Base-by-base conservation (phyloP, 2,888 invertebrate species). In the Lasioglossum calceatum region DNA sequence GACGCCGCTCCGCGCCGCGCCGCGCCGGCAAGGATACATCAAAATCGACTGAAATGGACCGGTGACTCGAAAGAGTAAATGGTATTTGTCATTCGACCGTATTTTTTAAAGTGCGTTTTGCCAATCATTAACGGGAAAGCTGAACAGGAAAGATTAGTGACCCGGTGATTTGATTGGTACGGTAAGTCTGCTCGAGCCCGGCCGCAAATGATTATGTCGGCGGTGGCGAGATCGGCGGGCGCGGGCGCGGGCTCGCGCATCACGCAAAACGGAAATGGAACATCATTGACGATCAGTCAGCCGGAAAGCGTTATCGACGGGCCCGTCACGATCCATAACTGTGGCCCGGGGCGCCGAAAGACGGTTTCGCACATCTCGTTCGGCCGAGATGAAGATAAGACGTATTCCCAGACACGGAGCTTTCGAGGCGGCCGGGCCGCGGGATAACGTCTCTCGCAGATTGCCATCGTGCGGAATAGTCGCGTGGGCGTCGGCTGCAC, bases 261-360 rank as follows among this genome's bases (percentile, higher is more conserved):
- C 92, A 90, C 89, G 91, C 91, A 86, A 90, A 88, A 80, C 90
- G 92, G 92, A 93, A 93, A 93, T 92, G 90, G 90, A 92, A 91
- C 91, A 88, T 93, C 92, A 92, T 93, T 86, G 89, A 82, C 88
- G 91, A 87, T 86, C 84, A 88, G 87, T 91, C 88, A 88, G 85
- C 86, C 85, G 91, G 89, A 90, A 90, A 91, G 84, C 74, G 85
- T 87, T 91, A 91, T 91, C 90, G 91, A 81, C 86, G 89, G 86
- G 82, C 67, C 61, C 80, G 89, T 88, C 87, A 77, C 85, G 85
- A 87, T 87, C 83, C 75, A 89, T 84, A 87, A 85, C 70, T 81
- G 83, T 72, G 75, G 76, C 81, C 83, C 80, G 39, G 82, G 36
- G 80, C 87, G 78, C n/a, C 76, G 81, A 87, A 70, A 81, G 78